Base-by-base conservation (phyloP, 2,797 vertebrate genomes). In the Meriones psammophilus region DNA sequence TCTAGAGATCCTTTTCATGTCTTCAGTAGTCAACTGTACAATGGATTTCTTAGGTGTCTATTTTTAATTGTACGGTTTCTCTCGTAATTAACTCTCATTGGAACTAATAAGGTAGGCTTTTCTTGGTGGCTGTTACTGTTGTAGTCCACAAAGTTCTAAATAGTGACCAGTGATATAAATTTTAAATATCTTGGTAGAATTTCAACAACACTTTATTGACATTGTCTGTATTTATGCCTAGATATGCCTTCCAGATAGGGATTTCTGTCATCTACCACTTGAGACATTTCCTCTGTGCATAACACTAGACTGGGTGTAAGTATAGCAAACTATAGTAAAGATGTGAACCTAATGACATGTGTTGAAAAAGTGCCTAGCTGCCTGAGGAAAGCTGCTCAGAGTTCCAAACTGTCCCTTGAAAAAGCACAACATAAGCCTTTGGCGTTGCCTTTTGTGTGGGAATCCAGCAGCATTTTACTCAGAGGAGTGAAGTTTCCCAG, bases 41-140 rank as follows among this genome's bases (percentile, higher is more conserved):
- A 69, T 18, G 5, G 0, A 88, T 56, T 84, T 60, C 30, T 76
- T 94, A 42, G 6, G 8, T n/a, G 28, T 42, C 13, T 9, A 73
- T 58, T 92, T 94, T 92, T 30, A 81, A 89, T 68, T 96, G 73
- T 76, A 95, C 4, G 24, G 15, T 77, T 56, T 56, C 76, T 60
- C 80, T 76, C n/a, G 33, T 42, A 96, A 64, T 54, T 89, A 68
- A 66, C 5, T 56, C 30, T 79, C 36, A 89, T 33, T 22, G 42
- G 39, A 90, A 58, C 46, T 94, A 91, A 86, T 15, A 81, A 36
- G 4, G 80, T 5, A 20, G 42, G 8, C 6, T 68, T 62, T 58
- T 95, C 58, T 78, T 92, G 8, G 8, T 58, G 22, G 56, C 26
- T 60, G 60, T 66, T 93, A 77, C n/a, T 78, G 46, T 69, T 83